A percentile compares a stretch with the other conserved stretches of the same genome.
These are phyloP conservation scores for Athalia cordata DNA, from an alignment of 2,888 invertebrate species.

Conservation along the genomic window DNA sequence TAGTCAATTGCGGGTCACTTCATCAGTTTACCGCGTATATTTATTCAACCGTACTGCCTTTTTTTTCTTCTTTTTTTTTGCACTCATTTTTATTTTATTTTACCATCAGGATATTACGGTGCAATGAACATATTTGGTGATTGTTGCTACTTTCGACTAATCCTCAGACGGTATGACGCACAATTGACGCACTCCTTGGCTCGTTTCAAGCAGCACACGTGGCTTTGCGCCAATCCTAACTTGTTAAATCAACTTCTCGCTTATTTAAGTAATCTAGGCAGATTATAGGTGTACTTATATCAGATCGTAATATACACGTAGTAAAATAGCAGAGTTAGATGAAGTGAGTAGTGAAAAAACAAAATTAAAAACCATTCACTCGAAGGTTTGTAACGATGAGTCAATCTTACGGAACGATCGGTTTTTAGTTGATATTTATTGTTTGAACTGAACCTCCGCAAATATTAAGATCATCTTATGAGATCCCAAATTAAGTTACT, in stretches of 20 bases:
- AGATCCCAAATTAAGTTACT: neutral
- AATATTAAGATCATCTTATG: constrained; percentile 7
- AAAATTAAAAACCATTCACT: too few species aligned
- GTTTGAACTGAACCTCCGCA: neutral
- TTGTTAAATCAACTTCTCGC: neutral
- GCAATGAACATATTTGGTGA: constrained; percentile 10
- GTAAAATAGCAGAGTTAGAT: too few species aligned
- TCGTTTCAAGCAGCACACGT: constrained; percentile 34
- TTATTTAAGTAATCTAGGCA: neutral
- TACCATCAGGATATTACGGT: neutral
- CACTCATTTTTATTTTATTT: too few species aligned
- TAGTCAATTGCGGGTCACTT: too few species aligned
- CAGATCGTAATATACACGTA: too few species aligned
- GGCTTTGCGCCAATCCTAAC: constrained; percentile 31
- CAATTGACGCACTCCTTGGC: constrained; percentile 24
- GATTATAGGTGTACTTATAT: too few species aligned
- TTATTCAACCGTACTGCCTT: neutral
- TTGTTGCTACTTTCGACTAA: neutral
- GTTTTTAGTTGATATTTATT: constrained; percentile 1
- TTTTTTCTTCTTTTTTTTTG: neutral
- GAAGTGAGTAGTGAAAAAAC: too few species aligned
- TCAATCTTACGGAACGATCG: neutral
- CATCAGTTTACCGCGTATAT: neutral
- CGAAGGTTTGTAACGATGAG: too few species aligned
- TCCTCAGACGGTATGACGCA: constrained; percentile 28